Evolutionary conservation across 2,113 vertebrate species (phyloP).

Genomic region (Bambusicola thoracicus): DNA sequence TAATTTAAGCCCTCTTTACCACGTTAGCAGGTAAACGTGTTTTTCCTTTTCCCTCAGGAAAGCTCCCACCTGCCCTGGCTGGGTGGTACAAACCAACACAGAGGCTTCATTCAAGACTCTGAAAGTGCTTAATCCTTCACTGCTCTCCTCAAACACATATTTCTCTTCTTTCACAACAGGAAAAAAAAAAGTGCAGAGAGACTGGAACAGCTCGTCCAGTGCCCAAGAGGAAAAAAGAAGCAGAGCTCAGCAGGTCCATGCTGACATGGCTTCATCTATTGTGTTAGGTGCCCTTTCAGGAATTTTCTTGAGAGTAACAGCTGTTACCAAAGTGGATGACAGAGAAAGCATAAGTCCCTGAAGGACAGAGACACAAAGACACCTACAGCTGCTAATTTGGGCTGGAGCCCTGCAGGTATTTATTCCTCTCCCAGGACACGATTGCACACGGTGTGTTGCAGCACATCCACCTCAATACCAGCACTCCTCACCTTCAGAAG

Average conservation of each 20-base stretch:
- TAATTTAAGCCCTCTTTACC: not conserved
- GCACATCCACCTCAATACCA: not conserved
- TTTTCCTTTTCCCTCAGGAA: not conserved
- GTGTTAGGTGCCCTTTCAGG: not conserved
- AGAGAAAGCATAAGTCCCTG: not conserved
- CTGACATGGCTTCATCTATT: not conserved
- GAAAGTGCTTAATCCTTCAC: conserved; percentile 11
- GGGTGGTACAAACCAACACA: not conserved
- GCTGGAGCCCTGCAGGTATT: not conserved
- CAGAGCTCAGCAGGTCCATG: not conserved
- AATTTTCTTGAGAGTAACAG: conserved; percentile 5
- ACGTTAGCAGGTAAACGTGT: not conserved
- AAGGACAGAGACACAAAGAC: not conserved
- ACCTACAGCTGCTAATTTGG: not conserved
- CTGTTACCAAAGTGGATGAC: not conserved
- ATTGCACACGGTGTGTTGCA: rapidly evolving
- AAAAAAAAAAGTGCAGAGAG: not conserved
- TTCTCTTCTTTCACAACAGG: conserved; percentile 4
- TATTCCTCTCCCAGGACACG: not conserved
- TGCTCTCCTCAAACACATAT: not conserved
- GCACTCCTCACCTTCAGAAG: not conserved
- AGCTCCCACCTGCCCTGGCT: not conserved
- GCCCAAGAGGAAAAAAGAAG: conserved; percentile 19
- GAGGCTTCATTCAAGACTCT: not conserved
- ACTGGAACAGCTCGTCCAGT: not conserved